Evolutionary conservation across 2,888 invertebrate genomes (phyloP), one percentile per base, ranked within the genome.

Genomic region (Gortyna flavago): DNA sequence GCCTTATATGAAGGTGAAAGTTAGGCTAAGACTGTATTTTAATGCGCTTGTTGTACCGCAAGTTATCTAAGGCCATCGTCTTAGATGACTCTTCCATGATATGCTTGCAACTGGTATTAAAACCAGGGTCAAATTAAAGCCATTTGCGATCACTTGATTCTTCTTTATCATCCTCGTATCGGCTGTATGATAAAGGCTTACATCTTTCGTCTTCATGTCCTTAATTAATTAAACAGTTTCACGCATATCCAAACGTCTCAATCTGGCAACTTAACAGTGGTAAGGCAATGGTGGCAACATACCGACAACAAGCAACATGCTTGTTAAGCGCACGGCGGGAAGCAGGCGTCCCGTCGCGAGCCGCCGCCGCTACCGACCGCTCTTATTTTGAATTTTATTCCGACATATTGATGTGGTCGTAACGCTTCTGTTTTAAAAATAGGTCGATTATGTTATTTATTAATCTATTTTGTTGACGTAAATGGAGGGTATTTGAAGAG

Each of bases 291-390:
- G 82, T 88, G 82, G 83, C 85, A 88, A 87, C 88, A 85, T 83
- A 64, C 73, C 61, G 74, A 77, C 69, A 77, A 80, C 82, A 83
- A 81, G 77, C 81, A 84, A 89, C 88, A 89, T 85, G 79, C 85
- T 88, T 84, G 86, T 86, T 87, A 87, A 64, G 74, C 65, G 89
- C 88, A 75, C 86, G 83, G 74, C 91, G 85, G 90, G 89, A 81
- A 84, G 85, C 83, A 62, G 75, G 75, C 83, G 38, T 84, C 90
- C 91, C 87, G 91, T 81, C 82, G 90, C 82, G 85, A 70, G 68
- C 85, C 79, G 79, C 79, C 77, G 79, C 81, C 87, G 93, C 93
- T 93, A 93, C 93, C 89, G 90, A 88, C 85, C 85, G 89, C 86
- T 87, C 89, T 87, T 87, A 87, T 89, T 89, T 89, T 87, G 78